Evolutionary conservation across 2,888 invertebrate species (phyloP), one percentile per base, ranked within the genome.

Genomic region (Eilema caniola): DNA sequence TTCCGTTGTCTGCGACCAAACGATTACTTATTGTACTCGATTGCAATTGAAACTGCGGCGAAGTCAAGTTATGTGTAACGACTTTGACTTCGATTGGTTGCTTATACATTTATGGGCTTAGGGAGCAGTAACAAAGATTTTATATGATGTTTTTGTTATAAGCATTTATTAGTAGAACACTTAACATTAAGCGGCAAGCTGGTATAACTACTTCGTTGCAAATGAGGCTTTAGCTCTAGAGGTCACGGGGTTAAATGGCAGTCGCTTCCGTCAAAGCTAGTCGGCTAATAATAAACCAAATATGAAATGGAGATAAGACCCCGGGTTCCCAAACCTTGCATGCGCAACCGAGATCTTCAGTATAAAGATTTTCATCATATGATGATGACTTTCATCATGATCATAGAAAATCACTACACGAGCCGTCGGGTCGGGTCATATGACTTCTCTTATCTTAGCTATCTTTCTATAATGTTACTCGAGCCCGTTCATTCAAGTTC

Each of bases 1-100:
- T 87, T 86, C 90, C 89, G 90, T 88, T 92, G 92, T 92, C 92
- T 90, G 88, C 84, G 84, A 82, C 74, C 83, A 71, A 82, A 71
- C 83, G 81, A 86, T 86, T 85, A 80, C 76, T 80, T 83, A 73
- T 73, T 69, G 67, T 63, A 63, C 75, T 77, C 84, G 80, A 83
- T 78, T 78, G 80, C 75, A 67, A 80, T 82, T 75, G 78, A 75
- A 73, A 61, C 69, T 69, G 59, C 41, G 57, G 41, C 56, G 23
- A 69, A 24, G 64, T 64, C 25, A 67, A 47, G 53, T 63, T 56
- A 63, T 69, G 62, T 63, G 67, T 71, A 67, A 67, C 63, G 60
- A 71, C 56, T 33, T 67, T 24, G 24, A 25, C 24, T 57, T 24
- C 23, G 31, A 56, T 53, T 25, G 20, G 37, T 47, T 56, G 23